phyloP scores from a whole-genome alignment of 2,888 invertebrate genomes.

The Chromoteleia sp. region DNA sequence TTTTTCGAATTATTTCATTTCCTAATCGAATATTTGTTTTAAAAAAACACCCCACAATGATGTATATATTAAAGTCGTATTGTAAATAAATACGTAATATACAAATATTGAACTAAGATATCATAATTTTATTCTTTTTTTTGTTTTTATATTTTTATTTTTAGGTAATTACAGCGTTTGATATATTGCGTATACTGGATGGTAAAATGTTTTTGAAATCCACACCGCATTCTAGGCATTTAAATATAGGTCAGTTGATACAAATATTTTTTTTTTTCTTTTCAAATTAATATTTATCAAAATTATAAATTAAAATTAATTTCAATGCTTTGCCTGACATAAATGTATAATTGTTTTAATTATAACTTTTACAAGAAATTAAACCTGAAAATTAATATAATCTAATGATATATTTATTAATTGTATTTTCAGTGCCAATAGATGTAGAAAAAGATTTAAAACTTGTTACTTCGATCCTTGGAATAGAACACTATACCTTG shows the following conservation, averaged over 20 bases:
- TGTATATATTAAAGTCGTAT: too few species aligned
- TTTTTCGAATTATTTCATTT: slow-evolving; percentile 18
- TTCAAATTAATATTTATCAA: too few species aligned
- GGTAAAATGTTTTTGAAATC: slow-evolving; percentile 73
- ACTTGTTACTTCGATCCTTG: slow-evolving; percentile 82
- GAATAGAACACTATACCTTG: slow-evolving; percentile 82
- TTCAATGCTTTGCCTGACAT: too few species aligned
- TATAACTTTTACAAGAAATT: too few species aligned
- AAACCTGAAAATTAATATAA: too few species aligned
- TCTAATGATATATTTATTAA: not conserved
- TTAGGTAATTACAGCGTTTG: slow-evolving; percentile 80
- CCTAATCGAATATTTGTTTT: too few species aligned
- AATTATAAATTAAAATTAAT: too few species aligned
- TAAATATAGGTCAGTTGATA: slow-evolving; percentile 71
- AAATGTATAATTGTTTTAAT: not conserved
- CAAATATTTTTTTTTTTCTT: not conserved
- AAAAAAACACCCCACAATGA: too few species aligned
- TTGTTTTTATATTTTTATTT: slow-evolving; percentile 3
- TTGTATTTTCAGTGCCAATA: slow-evolving; percentile 73
- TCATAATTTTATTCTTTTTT: not conserved
- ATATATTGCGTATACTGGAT: slow-evolving; percentile 80
- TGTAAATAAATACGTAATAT: too few species aligned
- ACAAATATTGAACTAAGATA: too few species aligned
- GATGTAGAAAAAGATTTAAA: slow-evolving; percentile 81
- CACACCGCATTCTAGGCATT: slow-evolving; percentile 63